Base-by-base conservation (phyloP, 2,888 invertebrate species). In the Gnatocerus cornutus region DNA sequence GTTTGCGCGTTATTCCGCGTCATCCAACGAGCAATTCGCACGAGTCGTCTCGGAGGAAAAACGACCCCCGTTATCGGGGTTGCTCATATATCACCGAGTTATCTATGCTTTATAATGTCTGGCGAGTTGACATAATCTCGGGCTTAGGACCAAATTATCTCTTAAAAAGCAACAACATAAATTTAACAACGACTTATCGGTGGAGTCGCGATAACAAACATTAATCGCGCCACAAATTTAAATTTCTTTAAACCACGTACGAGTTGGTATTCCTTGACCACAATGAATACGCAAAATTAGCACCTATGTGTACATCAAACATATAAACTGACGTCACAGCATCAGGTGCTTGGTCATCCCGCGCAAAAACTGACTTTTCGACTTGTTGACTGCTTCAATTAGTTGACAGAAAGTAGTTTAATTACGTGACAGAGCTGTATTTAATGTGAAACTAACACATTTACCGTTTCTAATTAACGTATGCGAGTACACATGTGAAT, bases 261-360 rank as follows among this genome's bases (percentile, higher is more conserved):
- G 41, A 64, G 53, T 48, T 56, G 37, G 45, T 53, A 61, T 48
- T 43, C 53, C 30, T 21, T 43, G 39, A 39, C 50, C 33, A 45
- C 27, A 56, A 67, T 63, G 69, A 72, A 69, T 69, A 67, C 59
- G 64, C 55, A 30, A 41, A 43, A 30, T 72, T 72, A 72, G 52
- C 72, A 70, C 72, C 67, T 67, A 70, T 70, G 67, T 70, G 72
- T 73, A 68, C 68, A 69, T 73, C 71, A 63, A 58, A 56, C 62
- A 62, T 62, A 66, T 66, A 68, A 68, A 56, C 50, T 71, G 58
- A 68, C 72, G 70, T 72, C 72, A 68, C 29, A 64, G 46, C 43
- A 66, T 71, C 72, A 73, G 72, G 72, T 73, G 72, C 71, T 63
- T 63, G 39, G 39, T 27, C 46, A 33, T 37, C 3, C 33, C 6